Evolutionary conservation across 2,113 vertebrate species (phyloP).

Genomic region (Marmota monax): DNA sequence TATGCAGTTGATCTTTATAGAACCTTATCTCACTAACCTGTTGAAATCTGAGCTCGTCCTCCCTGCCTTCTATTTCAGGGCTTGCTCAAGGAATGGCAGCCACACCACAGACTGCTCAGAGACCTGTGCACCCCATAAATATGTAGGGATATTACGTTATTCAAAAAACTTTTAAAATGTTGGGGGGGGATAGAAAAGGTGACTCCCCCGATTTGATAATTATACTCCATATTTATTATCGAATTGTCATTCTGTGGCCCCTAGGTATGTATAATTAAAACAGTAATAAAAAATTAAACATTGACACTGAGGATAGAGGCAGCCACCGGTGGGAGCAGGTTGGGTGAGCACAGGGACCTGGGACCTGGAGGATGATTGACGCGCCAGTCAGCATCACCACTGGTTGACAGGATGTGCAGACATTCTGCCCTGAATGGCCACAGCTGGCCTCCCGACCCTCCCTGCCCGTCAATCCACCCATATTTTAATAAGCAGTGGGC

Average conservation of each 20-base stretch:
- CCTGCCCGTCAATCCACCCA: fast-evolving
- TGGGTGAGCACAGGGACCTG: fast-evolving
- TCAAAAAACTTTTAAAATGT: not conserved
- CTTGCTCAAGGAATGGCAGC: fast-evolving
- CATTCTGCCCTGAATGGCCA: fast-evolving
- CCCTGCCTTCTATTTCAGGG: fast-evolving
- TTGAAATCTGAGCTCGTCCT: not conserved
- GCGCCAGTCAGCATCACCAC: fast-evolving
- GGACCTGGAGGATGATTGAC: fast-evolving
- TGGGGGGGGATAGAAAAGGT: not conserved
- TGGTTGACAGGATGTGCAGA: fast-evolving
- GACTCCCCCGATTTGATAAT: not conserved
- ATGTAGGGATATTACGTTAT: too few relatives aligned
- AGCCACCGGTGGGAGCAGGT: fast-evolving
- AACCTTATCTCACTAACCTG: too few relatives aligned
- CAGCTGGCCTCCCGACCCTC: fast-evolving
- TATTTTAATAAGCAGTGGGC: not conserved
- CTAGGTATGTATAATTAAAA: not conserved
- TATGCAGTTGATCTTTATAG: not conserved
- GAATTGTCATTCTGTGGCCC: not conserved
- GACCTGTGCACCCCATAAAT: not conserved
- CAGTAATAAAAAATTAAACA: not conserved
- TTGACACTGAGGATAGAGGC: not conserved
- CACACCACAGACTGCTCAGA: not conserved
- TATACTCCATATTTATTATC: too few relatives aligned